A percentile compares a stretch with the other conserved stretches of the same genome.
phyloP scores from a whole-genome alignment of 2,797 vertebrate species.

The Mergus octosetaceus region DNA sequence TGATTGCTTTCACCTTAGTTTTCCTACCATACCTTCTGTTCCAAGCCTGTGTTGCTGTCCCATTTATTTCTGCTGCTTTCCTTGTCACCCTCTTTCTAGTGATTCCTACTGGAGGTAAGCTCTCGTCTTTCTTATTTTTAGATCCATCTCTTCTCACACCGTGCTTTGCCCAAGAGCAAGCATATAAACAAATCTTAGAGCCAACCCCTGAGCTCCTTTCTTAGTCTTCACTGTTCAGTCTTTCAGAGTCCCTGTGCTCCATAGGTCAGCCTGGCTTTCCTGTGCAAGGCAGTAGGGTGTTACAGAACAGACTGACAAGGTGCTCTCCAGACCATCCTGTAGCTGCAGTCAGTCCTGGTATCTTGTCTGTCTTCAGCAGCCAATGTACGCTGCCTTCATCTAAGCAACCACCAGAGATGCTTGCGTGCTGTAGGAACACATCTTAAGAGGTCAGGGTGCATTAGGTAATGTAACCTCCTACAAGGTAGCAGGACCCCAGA shows the following conservation, averaged over 20 bases:
- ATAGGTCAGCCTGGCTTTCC: not conserved
- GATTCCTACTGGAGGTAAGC: not conserved
- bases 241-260: not conserved
- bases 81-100: not conserved
- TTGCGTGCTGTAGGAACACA: not conserved
- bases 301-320: not conserved
- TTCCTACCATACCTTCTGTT: slow-evolving; percentile 14
- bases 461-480: not conserved
- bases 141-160: not conserved
- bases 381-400: no score
- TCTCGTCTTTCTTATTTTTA: slow-evolving; percentile 31
- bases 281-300: not conserved
- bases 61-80: slow-evolving; percentile 38
- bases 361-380: not conserved
- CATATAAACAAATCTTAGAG: not conserved
- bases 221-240: not conserved
- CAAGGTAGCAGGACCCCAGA: fast-evolving
- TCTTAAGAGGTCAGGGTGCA: not conserved
- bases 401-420: not conserved
- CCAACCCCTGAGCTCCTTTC: not conserved
- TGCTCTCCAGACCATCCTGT: not conserved
- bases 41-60: not conserved
- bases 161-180: slow-evolving; percentile 10
- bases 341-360: not conserved
- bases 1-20: not conserved